Evolutionary conservation across 2,113 vertebrate species (phyloP), one percentile per base, ranked within the genome.

Genomic region (Scalopus aquaticus): DNA sequence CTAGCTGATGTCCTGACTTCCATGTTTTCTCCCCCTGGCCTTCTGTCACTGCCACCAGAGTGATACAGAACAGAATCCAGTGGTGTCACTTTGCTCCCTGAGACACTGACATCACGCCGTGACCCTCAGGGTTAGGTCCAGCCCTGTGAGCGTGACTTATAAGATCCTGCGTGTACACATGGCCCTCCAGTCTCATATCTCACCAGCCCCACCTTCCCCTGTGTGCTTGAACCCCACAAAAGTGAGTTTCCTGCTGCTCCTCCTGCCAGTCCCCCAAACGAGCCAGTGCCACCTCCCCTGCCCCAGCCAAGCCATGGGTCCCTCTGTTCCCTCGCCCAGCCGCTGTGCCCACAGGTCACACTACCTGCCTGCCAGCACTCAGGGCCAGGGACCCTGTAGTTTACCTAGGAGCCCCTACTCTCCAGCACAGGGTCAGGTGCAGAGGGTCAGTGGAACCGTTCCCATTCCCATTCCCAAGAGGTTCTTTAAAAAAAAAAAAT

Each of bases 331-430:
- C 65, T 69, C 26, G 8, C 77, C 30, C 9, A 17, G 49, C 44
- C 72, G 39, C 11, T 1, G 32, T 1, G 24, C 56, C 60, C 49
- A 42, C 46, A 35, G 10, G 19, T 30, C 83, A 35, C 30, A 3
- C 70, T 28, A 0, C 28, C 26, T 15, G 49, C 19, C 64, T 22
- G 4, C 22, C 56, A 28, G 0, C 7, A 2, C 56, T 64, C 4
- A 3, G 32, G 26, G 32, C 13, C 39, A 73, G 28, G 49, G 35
- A 56, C 56, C 0, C 0, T 5, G 0, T 42, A 24, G 24, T 49
- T 88, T n/a, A 32, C 64, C n/a, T 12, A 1, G 32, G 22, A n/a
- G 54, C 19, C 37, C 54, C 20, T n/a, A 0, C 26, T 67, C 64
- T 54, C 22, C 1, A 4, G 49, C 85, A 62, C 24, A 65, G 32